Evolutionary conservation across 2,113 vertebrate genomes (phyloP).

Genomic region (Solenodon paradoxus): DNA sequence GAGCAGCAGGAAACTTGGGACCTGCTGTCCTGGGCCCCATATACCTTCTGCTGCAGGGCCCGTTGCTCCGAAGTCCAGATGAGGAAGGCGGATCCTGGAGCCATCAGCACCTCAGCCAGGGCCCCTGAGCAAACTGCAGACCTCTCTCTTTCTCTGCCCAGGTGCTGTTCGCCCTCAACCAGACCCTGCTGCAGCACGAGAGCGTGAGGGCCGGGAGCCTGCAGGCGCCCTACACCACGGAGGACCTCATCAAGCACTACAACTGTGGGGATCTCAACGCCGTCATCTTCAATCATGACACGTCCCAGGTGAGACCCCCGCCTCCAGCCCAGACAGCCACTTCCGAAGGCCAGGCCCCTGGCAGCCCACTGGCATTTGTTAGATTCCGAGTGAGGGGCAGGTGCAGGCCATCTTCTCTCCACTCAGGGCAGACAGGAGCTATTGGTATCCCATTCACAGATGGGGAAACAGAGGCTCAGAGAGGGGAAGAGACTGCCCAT

Average conservation of each 20-base stretch:
- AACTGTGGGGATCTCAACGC: conserved; percentile 91
- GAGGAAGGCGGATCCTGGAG: not conserved
- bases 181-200: conserved; percentile 90
- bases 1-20: not conserved
- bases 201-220: conserved; percentile 89
- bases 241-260: conserved; percentile 93
- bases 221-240: conserved; percentile 88
- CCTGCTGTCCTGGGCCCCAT: not conserved
- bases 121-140: not conserved
- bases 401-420: too few relatives aligned
- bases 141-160: conserved; percentile 68
- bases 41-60: not conserved
- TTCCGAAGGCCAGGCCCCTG: not conserved
- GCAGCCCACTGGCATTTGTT: not conserved
- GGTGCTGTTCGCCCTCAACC: conserved; percentile 93
- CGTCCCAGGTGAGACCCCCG: conserved; percentile 86
- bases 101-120: not conserved
- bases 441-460: not conserved
- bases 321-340: not conserved
- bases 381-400: too few relatives aligned
- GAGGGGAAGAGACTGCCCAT: not conserved
- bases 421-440: not conserved
- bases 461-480: not conserved
- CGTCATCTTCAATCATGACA: conserved; percentile 93
- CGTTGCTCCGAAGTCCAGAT: not conserved